phyloP scores from a whole-genome alignment of 2,888 invertebrate genomes.

The Iphiclides podalirius region DNA sequence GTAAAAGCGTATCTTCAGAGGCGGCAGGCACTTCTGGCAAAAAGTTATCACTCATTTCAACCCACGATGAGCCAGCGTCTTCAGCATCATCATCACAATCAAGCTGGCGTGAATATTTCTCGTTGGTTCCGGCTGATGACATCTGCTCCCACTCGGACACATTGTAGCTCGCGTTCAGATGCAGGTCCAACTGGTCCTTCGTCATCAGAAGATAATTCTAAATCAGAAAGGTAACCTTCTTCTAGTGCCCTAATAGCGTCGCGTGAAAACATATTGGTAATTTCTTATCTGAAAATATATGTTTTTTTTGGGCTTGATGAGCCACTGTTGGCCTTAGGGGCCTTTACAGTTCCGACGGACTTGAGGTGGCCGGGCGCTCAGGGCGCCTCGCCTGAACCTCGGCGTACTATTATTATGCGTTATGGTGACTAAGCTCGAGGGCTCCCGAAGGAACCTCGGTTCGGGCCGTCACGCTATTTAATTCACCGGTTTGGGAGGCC shows the following conservation, averaged over 20 bases:
- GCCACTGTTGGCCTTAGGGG: too few species aligned
- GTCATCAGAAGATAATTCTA: slow-evolving; percentile 29
- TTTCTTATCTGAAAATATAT: background rate
- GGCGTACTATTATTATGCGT: too few species aligned
- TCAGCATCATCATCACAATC: background rate
- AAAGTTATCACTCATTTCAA: too few species aligned
- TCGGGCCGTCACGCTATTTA: too few species aligned
- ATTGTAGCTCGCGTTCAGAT: slow-evolving; percentile 24
- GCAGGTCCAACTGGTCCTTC: slow-evolving; percentile 24
- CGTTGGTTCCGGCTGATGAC: slow-evolving; percentile 27
- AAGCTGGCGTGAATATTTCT: slow-evolving; percentile 21
- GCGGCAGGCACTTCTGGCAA: slow-evolving; percentile 11
- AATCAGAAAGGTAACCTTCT: slow-evolving; percentile 22
- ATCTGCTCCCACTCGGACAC: slow-evolving; percentile 29
- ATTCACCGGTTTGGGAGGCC: too few species aligned
- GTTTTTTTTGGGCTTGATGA: too few species aligned
- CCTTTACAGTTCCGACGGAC: too few species aligned
- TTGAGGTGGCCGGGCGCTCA: too few species aligned
- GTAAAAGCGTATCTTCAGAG: slow-evolving; percentile 24
- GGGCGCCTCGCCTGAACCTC: too few species aligned
- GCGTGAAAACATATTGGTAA: slow-evolving; percentile 22
- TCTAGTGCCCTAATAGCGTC: slow-evolving; percentile 22
- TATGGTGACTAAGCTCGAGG: too few species aligned
- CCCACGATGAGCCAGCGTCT: background rate
- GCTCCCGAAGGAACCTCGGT: too few species aligned